Evolutionary conservation across 2,888 invertebrate genomes (phyloP).

Genomic region (Rhopalosiphum nymphaeae): DNA sequence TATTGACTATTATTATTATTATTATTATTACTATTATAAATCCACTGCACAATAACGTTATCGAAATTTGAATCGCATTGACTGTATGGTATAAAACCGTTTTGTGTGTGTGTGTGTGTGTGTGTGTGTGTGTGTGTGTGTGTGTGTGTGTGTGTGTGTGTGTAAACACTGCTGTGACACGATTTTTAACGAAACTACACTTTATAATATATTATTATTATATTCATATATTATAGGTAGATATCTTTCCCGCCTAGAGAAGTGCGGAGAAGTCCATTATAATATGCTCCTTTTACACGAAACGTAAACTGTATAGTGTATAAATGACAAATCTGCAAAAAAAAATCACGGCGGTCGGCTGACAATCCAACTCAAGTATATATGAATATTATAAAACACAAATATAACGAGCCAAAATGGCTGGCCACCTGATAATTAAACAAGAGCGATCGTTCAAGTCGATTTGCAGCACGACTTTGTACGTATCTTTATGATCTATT

Average conservation of each 20-base stretch:
- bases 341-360: no score
- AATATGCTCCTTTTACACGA: background rate
- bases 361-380: no score
- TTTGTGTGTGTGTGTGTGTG: background rate
- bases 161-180: background rate
- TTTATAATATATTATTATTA: background rate
- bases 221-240: background rate
- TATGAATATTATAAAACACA: no score
- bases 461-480: no score
- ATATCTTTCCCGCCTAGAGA: background rate
- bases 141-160: background rate
- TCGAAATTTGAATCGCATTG: slow-evolving; percentile 29
- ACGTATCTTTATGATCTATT: no score
- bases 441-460: no score
- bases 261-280: background rate
- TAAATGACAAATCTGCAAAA: no score
- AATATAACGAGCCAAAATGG: no score
- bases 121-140: background rate
- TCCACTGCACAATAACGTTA: slow-evolving; percentile 8
- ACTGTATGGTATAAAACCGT: background rate
- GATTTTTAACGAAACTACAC: background rate
- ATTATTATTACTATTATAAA: background rate
- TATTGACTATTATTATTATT: slow-evolving; percentile 28
- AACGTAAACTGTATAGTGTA: no score
- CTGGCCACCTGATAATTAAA: no score